phyloP scores from a whole-genome alignment of 2,797 vertebrate genomes.

The Trematomus bernacchii region DNA sequence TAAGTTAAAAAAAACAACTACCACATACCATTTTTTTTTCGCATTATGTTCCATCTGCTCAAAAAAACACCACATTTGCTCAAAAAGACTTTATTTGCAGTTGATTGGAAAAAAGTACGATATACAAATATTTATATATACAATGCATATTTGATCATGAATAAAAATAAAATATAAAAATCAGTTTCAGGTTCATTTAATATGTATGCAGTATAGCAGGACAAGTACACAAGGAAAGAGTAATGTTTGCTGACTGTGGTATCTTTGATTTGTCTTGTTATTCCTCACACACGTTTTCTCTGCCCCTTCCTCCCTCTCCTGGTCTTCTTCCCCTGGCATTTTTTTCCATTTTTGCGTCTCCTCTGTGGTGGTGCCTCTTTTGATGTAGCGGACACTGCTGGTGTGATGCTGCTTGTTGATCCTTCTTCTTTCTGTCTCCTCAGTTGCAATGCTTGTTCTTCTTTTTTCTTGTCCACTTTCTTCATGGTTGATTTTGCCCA shows the following conservation, averaged over 20 bases:
- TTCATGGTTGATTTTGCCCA: conserved; percentile 24
- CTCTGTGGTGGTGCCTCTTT: neutral
- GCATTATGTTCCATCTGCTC: neutral
- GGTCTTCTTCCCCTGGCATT: neutral
- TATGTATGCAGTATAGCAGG: neutral
- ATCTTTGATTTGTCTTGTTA: neutral
- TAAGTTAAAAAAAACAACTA: too few species aligned
- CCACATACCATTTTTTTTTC: neutral
- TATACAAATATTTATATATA: neutral
- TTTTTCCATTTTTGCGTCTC: neutral
- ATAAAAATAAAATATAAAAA: neutral
- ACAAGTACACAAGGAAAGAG: neutral
- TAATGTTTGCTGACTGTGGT: neutral
- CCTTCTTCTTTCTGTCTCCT: neutral
- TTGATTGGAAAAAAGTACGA: neutral
- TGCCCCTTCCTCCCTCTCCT: neutral
- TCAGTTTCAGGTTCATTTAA: neutral
- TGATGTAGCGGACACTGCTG: neutral
- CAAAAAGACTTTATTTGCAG: neutral
- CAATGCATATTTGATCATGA: neutral
- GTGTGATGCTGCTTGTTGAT: neutral
- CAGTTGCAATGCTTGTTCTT: accelerated
- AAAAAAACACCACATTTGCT: neutral
- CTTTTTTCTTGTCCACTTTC: conserved; percentile 36
- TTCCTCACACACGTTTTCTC: neutral